Evolutionary conservation across 2,797 vertebrate genomes (phyloP).

Genomic region (Scyliorhinus canicula): DNA sequence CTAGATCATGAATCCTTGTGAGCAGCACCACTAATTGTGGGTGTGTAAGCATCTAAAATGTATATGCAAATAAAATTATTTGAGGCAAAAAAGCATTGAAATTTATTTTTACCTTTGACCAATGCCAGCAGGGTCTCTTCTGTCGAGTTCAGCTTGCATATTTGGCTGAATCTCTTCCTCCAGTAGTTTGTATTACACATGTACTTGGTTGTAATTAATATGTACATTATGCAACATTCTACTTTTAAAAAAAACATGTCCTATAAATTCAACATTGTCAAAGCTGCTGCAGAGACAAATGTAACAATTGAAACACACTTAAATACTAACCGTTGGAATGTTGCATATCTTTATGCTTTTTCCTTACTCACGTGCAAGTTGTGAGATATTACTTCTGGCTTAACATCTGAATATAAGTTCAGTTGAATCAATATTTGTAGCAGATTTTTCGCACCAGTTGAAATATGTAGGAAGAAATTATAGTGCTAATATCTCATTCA

Average conservation of each 20-base stretch:
- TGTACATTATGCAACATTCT: conserved; percentile 40
- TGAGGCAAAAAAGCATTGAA: not conserved
- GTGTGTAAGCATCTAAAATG: not conserved
- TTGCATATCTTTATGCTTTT: conserved; percentile 57
- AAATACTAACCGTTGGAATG: conserved; percentile 50
- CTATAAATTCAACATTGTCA: not conserved
- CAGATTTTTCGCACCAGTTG: not conserved
- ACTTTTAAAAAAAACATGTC: conserved; percentile 36
- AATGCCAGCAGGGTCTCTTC: conserved; percentile 41
- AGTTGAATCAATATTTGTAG: not conserved
- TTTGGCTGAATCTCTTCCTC: conserved; percentile 45
- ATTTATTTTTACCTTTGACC: conserved; percentile 35
- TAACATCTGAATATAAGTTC: not conserved
- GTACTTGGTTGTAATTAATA: conserved; percentile 41
- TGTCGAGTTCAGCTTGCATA: conserved; percentile 46
- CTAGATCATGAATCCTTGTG: not conserved
- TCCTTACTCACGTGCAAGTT: not conserved
- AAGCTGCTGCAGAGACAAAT: conserved; percentile 43
- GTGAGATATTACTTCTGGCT: not conserved
- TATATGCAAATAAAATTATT: not conserved
- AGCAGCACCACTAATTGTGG: not conserved
- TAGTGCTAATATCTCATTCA: not conserved
- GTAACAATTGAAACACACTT: conserved; percentile 52
- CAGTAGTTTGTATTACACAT: conserved; percentile 45
- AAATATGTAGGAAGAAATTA: not conserved